phyloP scores from a whole-genome alignment of 2,797 vertebrate genomes.

The Ctenopoma kingsleyae region DNA sequence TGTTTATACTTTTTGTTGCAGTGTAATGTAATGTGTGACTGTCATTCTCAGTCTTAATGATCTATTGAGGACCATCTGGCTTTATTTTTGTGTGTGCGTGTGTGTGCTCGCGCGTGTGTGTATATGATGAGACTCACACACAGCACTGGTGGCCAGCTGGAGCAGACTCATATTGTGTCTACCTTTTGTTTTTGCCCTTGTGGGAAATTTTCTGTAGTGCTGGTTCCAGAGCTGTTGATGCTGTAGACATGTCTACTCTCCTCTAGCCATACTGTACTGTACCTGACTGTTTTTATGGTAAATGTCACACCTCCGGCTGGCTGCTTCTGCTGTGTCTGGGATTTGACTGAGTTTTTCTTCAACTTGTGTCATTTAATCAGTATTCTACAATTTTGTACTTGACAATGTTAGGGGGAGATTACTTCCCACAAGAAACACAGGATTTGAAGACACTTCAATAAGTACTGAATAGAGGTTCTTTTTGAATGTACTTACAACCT shows the following conservation, averaged over 20 bases:
- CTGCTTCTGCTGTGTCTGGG: background rate
- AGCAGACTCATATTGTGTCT: constrained; percentile 30
- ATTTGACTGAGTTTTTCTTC: background rate
- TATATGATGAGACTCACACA: constrained; percentile 7
- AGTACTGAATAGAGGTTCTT: background rate
- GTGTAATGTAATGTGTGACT: constrained; percentile 22
- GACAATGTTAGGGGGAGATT: background rate
- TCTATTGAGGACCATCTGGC: constrained; percentile 47
- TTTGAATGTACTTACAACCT: background rate
- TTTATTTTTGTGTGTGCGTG: constrained; percentile 16
- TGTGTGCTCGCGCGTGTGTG: too few species aligned
- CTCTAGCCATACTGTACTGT: constrained; percentile 1
- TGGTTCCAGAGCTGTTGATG: background rate
- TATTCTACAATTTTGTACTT: background rate
- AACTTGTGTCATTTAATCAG: background rate
- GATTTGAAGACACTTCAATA: background rate
- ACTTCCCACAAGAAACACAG: background rate
- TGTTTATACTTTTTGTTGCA: constrained; percentile 35
- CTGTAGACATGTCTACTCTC: background rate
- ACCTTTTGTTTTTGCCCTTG: constrained; percentile 21
- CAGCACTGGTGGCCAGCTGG: constrained; percentile 44
- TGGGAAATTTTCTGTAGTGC: background rate
- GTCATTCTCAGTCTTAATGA: constrained; percentile 39
- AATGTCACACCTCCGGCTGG: background rate
- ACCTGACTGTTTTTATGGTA: constrained; percentile 4